Conservation (phyloP, 2,888 invertebrate species). For the Lordiphosa fenestrarum region DNA sequence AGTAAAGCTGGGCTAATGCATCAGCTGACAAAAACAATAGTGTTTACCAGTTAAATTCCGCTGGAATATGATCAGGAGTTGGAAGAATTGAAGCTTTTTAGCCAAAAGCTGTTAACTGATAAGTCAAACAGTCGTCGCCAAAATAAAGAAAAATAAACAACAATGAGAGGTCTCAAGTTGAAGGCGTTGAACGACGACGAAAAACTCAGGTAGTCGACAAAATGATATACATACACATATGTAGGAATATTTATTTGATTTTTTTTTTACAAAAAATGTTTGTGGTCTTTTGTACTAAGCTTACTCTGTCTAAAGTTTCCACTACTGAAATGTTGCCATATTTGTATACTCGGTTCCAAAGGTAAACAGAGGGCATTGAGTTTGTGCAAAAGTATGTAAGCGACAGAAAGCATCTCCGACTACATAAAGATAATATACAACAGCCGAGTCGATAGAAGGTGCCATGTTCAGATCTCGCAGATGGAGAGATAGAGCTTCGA, state of each 20-base stretch:
- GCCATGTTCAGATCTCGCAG: too few species aligned
- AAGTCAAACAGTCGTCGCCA: conserved; percentile 67
- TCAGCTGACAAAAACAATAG: conserved; percentile 37
- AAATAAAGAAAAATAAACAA: neutral
- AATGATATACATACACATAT: neutral
- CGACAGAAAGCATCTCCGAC: too few species aligned
- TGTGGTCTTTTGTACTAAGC: too few species aligned
- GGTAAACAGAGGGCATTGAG: too few species aligned
- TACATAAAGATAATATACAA: too few species aligned
- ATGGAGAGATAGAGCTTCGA: too few species aligned
- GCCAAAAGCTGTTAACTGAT: conserved; percentile 66
- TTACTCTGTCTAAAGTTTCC: too few species aligned
- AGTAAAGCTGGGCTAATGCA: conserved; percentile 17
- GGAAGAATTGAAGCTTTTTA: conserved; percentile 39
- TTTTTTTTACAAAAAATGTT: too few species aligned
- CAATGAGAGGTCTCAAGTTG: conserved; percentile 3
- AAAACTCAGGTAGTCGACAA: neutral
- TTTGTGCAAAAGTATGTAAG: too few species aligned
- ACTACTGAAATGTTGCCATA: too few species aligned
- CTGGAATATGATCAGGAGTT: conserved; percentile 39
- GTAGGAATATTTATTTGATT: neutral
- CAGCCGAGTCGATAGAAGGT: too few species aligned
- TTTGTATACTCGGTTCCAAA: too few species aligned
- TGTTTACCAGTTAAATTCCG: conserved; percentile 19
- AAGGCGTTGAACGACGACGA: conserved; percentile 5